Evolutionary conservation across 1,140 invertebrate species (phyloP).

Genomic region (Diorhabda elongata): DNA sequence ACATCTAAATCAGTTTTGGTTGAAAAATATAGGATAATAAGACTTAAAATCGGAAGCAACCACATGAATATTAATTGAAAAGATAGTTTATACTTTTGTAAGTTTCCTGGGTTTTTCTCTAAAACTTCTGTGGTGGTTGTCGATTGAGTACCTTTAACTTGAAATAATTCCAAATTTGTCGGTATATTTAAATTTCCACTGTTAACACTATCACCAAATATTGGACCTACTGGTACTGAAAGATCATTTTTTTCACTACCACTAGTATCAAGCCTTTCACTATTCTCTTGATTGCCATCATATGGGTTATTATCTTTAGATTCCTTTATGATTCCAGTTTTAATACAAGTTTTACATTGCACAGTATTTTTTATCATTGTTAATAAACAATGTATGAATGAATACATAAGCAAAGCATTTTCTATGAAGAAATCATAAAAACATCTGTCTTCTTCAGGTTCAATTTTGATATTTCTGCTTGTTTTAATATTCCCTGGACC

Average conservation of each 20-base stretch:
- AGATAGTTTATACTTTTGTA: conserved; percentile 14
- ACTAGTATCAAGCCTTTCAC: conserved; percentile 1
- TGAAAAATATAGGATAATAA: conserved; percentile 19
- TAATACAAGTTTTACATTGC: conserved; percentile 9
- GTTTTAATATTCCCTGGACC: neutral
- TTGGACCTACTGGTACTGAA: conserved; percentile 12
- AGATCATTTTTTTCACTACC: conserved; percentile 18
- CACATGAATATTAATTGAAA: conserved; percentile 19
- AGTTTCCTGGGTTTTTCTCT: neutral
- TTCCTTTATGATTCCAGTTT: neutral
- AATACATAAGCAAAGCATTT: conserved; percentile 27
- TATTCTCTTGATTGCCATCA: conserved; percentile 1
- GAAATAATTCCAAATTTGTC: conserved; percentile 12
- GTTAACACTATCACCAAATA: conserved; percentile 3
- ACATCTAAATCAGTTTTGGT: neutral
- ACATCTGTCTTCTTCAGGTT: conserved; percentile 11
- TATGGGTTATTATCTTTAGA: neutral
- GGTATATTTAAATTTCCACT: neutral
- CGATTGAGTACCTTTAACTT: conserved; percentile 8
- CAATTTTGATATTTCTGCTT: conserved; percentile 14
- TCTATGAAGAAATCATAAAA: conserved; percentile 22
- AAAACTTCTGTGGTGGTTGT: neutral
- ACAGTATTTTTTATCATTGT: conserved; percentile 17
- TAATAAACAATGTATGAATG: conserved; percentile 26
- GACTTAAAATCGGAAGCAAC: conserved; percentile 17